A percentile compares a stretch with the other conserved stretches of the same genome.
phyloP scores from a whole-genome alignment of 1,140 invertebrate species.

The Drosophila takahashii region DNA sequence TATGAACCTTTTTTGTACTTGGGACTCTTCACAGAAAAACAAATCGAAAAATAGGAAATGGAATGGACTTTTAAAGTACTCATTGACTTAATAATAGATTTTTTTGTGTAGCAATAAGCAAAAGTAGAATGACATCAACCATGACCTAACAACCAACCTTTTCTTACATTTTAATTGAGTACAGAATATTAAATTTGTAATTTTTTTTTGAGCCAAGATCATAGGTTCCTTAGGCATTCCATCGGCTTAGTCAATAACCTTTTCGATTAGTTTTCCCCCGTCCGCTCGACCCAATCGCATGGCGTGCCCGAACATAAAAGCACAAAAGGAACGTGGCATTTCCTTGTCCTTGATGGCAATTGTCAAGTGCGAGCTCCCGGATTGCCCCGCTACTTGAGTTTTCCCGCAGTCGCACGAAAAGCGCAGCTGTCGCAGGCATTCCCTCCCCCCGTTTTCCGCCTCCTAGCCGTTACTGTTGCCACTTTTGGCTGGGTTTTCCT shows the following conservation, averaged over 20 bases:
- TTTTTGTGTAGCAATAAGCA: no score
- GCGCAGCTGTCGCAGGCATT: slow-evolving; percentile 57
- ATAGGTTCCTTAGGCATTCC: not conserved
- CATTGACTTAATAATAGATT: no score
- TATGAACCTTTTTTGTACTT: no score
- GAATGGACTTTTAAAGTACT: no score
- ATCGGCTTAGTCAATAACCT: slow-evolving; percentile 38
- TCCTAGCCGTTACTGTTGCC: slow-evolving; percentile 11
- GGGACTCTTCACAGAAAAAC: no score
- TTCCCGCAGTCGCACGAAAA: slow-evolving; percentile 61
- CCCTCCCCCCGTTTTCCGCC: not conserved
- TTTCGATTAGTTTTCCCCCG: slow-evolving; percentile 15
- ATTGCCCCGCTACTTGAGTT: slow-evolving; percentile 19
- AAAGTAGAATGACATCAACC: no score
- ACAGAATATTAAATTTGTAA: not conserved
- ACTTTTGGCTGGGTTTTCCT: slow-evolving; percentile 27
- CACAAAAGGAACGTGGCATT: slow-evolving; percentile 61
- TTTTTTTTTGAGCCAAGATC: slow-evolving; percentile 5
- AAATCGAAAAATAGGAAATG: no score
- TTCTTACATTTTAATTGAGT: no score
- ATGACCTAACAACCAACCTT: no score
- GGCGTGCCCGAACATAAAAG: slow-evolving; percentile 62
- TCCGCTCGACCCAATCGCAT: slow-evolving; percentile 20
- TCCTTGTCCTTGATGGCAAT: slow-evolving; percentile 74
- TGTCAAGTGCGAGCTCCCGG: slow-evolving; percentile 66